phyloP scores from a whole-genome alignment of 2,797 vertebrate genomes.

The Enteromius radiatus region DNA sequence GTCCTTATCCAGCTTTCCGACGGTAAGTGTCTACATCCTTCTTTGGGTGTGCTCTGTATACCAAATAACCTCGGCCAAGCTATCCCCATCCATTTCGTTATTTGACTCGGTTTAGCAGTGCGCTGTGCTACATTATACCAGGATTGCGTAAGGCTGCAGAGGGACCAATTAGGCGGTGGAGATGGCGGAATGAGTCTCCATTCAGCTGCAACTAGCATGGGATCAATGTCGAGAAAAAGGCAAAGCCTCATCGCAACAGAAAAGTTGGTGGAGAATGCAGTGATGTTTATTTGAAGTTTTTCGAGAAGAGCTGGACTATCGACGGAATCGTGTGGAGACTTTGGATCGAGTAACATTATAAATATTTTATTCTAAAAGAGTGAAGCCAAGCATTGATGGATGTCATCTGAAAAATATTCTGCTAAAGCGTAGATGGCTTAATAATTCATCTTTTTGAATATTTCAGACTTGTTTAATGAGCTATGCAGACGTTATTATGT shows the following conservation, averaged over 20 bases:
- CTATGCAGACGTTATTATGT: conserved; percentile 57
- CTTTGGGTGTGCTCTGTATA: conserved; percentile 23
- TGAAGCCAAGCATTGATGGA: conserved; percentile 31
- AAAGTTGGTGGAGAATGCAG: conserved; percentile 9
- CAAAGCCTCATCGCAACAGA: conserved; percentile 10
- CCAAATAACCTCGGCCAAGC: conserved; percentile 18
- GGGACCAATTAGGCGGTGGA: conserved; percentile 60
- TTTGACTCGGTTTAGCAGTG: conserved; percentile 41
- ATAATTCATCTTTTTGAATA: conserved; percentile 63
- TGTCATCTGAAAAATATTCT: conserved; percentile 52
- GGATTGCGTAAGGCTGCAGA: conserved; percentile 44
- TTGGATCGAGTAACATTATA: conserved; percentile 25
- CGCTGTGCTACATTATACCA: conserved; percentile 50
- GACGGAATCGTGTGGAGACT: conserved; percentile 17
- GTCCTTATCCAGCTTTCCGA: conserved; percentile 38
- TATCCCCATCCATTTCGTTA: conserved; percentile 31
- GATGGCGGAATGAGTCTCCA: conserved; percentile 40
- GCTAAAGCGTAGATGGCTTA: conserved; percentile 72
- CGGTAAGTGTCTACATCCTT: conserved; percentile 37
- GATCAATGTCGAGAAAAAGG: conserved; percentile 49
- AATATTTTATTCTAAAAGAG: conserved; percentile 35
- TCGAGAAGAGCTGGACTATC: conserved; percentile 19
- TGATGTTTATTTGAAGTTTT: conserved; percentile 42
- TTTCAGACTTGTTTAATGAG: conserved; percentile 65
- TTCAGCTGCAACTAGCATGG: conserved; percentile 31